phyloP scores from a whole-genome alignment of 2,113 vertebrate genomes.

The Pseudopodoces humilis region DNA sequence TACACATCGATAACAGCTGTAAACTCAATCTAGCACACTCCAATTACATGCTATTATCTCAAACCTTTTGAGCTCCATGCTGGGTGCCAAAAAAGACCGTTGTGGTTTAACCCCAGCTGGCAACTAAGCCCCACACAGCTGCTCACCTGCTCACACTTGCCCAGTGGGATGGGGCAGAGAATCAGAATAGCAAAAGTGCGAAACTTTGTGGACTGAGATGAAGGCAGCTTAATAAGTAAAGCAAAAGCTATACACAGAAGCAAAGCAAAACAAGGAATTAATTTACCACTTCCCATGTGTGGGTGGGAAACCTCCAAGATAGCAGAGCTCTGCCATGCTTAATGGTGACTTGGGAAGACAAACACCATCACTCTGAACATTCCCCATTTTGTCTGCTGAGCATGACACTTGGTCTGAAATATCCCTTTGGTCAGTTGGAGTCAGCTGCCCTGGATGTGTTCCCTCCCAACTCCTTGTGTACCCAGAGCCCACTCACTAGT shows the following conservation, averaged over 20 bases:
- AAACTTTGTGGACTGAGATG: neutral
- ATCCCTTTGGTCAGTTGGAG: neutral
- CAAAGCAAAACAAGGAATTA: neutral
- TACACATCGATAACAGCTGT: neutral
- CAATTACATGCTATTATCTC: neutral
- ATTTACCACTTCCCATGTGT: neutral
- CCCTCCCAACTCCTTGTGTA: neutral
- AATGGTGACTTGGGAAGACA: neutral
- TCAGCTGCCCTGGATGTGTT: neutral
- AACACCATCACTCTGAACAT: neutral
- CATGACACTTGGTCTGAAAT: neutral
- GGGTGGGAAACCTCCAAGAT: neutral
- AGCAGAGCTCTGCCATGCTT: neutral
- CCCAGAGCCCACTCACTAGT: neutral
- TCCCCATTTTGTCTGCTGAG: neutral
- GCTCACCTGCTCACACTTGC: neutral
- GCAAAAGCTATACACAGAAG: neutral
- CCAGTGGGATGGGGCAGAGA: neutral
- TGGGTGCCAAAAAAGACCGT: neutral
- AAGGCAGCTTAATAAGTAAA: neutral
- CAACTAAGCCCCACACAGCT: neutral
- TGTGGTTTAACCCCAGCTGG: neutral
- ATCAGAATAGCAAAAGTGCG: neutral
- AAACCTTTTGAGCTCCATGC: neutral
- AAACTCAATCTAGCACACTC: neutral